Evolutionary conservation across 2,797 vertebrate species (phyloP).

Genomic region (Esox lucius): DNA sequence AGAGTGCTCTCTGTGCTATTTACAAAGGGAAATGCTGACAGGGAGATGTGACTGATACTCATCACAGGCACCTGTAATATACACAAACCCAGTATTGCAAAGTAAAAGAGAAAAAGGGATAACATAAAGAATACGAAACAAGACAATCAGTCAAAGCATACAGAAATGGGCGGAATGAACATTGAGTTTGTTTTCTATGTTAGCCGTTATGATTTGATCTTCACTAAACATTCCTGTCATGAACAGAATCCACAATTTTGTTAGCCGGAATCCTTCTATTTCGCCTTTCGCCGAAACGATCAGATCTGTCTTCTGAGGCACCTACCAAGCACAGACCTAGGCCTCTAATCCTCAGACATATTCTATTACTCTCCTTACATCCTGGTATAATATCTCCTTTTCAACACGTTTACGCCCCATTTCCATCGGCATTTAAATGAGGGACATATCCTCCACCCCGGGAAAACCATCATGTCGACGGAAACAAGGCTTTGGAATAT

Average conservation of each 20-base stretch:
- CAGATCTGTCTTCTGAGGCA: too few species aligned
- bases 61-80: not conserved
- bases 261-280: not conserved
- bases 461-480: too few species aligned
- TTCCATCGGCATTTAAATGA: too few species aligned
- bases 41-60: not conserved
- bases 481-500: not conserved
- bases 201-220: not conserved
- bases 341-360: not conserved
- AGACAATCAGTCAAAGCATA: not conserved
- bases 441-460: too few species aligned
- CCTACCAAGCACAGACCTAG: not conserved
- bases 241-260: not conserved
- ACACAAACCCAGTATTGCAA: not conserved
- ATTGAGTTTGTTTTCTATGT: not conserved
- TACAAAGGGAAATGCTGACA: not conserved
- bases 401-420: not conserved
- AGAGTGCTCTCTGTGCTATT: conserved; percentile 1
- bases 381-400: not conserved
- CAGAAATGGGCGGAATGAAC: not conserved
- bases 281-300: not conserved
- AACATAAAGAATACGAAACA: not conserved
- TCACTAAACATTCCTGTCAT: not conserved
- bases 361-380: not conserved
- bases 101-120: not conserved